Percentiles rank a stretch among this genome's conserved stretches.
These are phyloP conservation scores for Lordiphosa stackelbergi DNA, from an alignment of 1,140 invertebrate species.

Conservation along the genomic window DNA sequence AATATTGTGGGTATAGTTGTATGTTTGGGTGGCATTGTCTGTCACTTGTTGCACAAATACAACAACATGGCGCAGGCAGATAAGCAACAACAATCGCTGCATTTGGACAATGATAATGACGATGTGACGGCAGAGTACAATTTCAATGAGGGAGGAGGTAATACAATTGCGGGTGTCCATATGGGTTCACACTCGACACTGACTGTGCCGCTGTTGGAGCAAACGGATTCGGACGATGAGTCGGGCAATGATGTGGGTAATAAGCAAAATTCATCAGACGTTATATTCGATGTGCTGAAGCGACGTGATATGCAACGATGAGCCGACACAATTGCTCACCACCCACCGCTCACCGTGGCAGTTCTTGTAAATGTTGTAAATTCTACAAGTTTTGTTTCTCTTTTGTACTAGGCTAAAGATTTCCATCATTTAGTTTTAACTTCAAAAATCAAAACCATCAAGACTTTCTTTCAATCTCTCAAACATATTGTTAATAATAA, in stretches of 20 bases:
- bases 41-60: constrained; percentile 91
- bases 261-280: constrained; percentile 73
- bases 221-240: constrained; percentile 68
- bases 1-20: constrained; percentile 92
- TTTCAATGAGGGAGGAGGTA: constrained; percentile 42
- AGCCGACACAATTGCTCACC: constrained; percentile 19
- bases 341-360: constrained; percentile 7
- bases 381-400: constrained; percentile 22
- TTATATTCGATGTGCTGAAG: constrained; percentile 76
- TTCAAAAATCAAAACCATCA: too few relatives aligned
- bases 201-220: constrained; percentile 63
- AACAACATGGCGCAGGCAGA: constrained; percentile 48
- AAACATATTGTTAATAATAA: too few relatives aligned
- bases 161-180: constrained; percentile 21
- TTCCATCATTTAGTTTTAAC: background rate
- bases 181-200: constrained; percentile 37
- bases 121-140: constrained; percentile 48
- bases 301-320: constrained; percentile 74
- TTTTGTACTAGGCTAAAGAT: constrained; percentile 8
- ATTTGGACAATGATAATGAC: constrained; percentile 51
- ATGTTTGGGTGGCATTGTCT: constrained; percentile 91
- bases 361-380: constrained; percentile 69
- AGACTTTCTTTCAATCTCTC: too few relatives aligned
- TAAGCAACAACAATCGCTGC: constrained; percentile 36
- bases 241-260: constrained; percentile 36